Evolutionary conservation across 2,888 invertebrate species (phyloP), one percentile per base, ranked within the genome.

Genomic region (Selenia dentaria): DNA sequence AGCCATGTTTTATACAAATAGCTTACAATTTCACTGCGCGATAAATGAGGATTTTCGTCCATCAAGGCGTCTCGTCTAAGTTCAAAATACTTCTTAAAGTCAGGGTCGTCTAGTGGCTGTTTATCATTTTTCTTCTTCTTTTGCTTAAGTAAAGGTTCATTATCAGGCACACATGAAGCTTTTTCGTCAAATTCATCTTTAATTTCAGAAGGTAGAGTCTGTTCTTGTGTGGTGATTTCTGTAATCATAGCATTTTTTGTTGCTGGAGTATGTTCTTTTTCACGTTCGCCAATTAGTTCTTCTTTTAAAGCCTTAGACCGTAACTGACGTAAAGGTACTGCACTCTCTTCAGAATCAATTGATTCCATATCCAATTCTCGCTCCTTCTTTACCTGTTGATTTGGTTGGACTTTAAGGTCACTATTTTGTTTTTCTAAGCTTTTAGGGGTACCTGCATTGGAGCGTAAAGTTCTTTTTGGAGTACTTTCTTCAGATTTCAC

Each of bases 1-100:
- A 79, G 54, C 92, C 92, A 92, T 6, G 88, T 86, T 56, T 92
- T 88, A 28, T 85, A 83, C 39, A 92, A 72, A 66, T 92, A 92
- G 10, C 70, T 67, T 8, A 79, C 74, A 11, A 92, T 83, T 57
- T 92, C 91, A 1, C 84, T 77, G 35, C 83, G 78, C 0, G 83
- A 77, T 5, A 92, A 69, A 34, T 92, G 82, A 1, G 93, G 92
- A 62, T 92, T 80, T 59, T 92, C 86, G 29, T 91, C 91, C 48
- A 90, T 78, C 8, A 92, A 56, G 10, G 79, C 67, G 54, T 92
- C 92, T 62, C 85, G 88, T 54, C 83, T 79, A 4, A 91, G 53
- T 49, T 92, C 88, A 26, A 89, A 70, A 67, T 91, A 92, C 49
- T 91, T 76, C 6, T 91, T 66, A 54, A 92, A 93, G 27, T 91